A percentile compares a stretch with the other conserved stretches of the same genome.
These are phyloP conservation scores for Rynchops niger DNA, from an alignment of 2,113 vertebrate species.

Conservation along the genomic window DNA sequence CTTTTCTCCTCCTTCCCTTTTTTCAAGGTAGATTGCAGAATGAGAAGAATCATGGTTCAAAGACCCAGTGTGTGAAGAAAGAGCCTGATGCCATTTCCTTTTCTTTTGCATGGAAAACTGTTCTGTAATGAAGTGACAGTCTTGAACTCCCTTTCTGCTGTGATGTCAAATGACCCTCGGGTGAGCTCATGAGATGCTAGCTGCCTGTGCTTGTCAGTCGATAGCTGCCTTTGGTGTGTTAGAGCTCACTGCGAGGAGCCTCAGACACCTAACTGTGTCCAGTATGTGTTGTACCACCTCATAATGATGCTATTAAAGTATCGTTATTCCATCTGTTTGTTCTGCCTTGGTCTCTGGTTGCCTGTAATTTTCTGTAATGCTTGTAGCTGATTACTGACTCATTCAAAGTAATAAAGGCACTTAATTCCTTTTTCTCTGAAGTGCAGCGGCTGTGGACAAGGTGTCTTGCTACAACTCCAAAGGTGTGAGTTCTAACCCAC, in stretches of 20 bases:
- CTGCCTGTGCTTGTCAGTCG: accelerated
- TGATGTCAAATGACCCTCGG: neutral
- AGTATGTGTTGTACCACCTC: neutral
- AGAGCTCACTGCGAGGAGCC: neutral
- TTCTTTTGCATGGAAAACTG: neutral
- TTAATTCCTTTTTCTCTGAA: neutral
- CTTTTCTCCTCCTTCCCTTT: neutral
- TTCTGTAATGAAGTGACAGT: neutral
- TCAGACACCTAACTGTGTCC: neutral
- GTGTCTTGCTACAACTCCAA: neutral
- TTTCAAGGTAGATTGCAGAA: neutral
- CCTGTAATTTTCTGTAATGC: neutral
- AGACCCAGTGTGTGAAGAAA: neutral
- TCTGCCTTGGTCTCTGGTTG: neutral
- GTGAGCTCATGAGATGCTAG: neutral
- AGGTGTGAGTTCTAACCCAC: neutral
- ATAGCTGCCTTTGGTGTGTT: neutral
- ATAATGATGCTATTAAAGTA: slow-evolving; percentile 16
- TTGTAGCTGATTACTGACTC: neutral
- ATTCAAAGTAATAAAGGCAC: neutral
- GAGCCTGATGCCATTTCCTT: neutral
- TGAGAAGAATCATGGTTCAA: neutral
- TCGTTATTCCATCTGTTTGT: neutral
- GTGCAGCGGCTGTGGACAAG: neutral
- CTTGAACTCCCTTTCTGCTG: neutral